Evolutionary conservation across 2,113 vertebrate genomes (phyloP).

Genomic region (Orthonyx spaldingii): DNA sequence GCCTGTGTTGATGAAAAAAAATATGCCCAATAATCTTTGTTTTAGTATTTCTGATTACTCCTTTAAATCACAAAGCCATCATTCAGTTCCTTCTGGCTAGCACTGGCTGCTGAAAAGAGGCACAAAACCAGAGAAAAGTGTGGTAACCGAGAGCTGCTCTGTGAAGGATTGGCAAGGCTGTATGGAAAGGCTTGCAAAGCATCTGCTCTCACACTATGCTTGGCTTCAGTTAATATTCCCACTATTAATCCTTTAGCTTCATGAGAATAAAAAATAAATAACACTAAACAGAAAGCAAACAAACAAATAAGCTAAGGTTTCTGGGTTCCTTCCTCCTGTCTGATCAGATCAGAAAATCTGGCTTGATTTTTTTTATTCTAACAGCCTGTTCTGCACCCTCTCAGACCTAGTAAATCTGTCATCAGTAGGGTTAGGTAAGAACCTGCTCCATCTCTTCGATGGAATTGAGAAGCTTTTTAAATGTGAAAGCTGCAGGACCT

Average conservation of each 20-base stretch:
- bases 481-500: background rate
- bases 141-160: background rate
- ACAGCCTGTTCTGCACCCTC: background rate
- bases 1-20: background rate
- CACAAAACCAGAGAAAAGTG: background rate
- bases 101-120: background rate
- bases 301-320: constrained; percentile 14
- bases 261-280: constrained; percentile 44
- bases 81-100: background rate
- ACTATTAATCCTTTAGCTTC: constrained; percentile 24
- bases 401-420: background rate
- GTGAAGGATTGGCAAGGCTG: constrained; percentile 14
- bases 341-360: constrained; percentile 13
- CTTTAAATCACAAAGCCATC: background rate
- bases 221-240: constrained; percentile 42
- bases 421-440: background rate
- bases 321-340: constrained; percentile 15
- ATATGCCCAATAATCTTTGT: background rate
- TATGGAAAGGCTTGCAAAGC: constrained; percentile 34
- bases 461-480: background rate
- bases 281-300: constrained; percentile 30
- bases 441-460: background rate
- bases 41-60: background rate
- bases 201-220: constrained; percentile 34
- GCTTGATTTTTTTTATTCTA: constrained; percentile 28